Evolutionary conservation across 2,797 vertebrate genomes (phyloP).

Genomic region (Catharus ustulatus): DNA sequence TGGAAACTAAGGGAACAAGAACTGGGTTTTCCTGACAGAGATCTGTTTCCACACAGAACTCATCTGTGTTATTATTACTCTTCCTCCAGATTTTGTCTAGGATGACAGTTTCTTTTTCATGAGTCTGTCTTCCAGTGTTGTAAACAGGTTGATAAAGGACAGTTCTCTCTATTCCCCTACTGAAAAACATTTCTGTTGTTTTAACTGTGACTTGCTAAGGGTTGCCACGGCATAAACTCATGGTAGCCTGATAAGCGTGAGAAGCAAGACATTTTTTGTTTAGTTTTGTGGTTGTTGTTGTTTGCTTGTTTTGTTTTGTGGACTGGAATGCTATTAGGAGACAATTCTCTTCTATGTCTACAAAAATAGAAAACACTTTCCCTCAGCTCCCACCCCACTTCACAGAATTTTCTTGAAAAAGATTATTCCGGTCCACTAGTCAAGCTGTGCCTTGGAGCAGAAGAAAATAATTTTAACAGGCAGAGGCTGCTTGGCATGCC

Average conservation of each 20-base stretch:
- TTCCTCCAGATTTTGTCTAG: not conserved
- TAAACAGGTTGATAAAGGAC: not conserved
- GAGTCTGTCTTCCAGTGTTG: not conserved
- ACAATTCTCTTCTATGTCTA: not conserved
- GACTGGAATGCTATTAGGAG: not conserved
- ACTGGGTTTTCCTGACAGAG: not conserved
- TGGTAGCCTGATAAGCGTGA: not conserved
- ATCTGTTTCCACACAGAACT: not conserved
- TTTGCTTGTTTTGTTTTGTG: not conserved
- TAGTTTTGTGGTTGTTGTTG: not conserved
- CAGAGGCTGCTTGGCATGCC: not conserved
- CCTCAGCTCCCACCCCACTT: not conserved
- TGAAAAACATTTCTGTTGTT: not conserved
- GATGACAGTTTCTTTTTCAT: not conserved
- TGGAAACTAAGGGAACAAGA: not conserved
- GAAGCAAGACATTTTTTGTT: not conserved
- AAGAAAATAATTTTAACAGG: not conserved
- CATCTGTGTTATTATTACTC: not conserved
- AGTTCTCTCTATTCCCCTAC: not conserved
- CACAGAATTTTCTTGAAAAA: slow-evolving; percentile 7
- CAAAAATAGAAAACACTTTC: slow-evolving; percentile 1
- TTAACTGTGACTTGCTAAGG: not conserved
- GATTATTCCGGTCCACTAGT: not conserved
- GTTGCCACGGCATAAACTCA: not conserved
- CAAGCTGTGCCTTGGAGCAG: slow-evolving; percentile 24